These are phyloP conservation scores for Chionis minor DNA, from an alignment of 2,113 vertebrate genomes.

Conservation along the genomic window DNA sequence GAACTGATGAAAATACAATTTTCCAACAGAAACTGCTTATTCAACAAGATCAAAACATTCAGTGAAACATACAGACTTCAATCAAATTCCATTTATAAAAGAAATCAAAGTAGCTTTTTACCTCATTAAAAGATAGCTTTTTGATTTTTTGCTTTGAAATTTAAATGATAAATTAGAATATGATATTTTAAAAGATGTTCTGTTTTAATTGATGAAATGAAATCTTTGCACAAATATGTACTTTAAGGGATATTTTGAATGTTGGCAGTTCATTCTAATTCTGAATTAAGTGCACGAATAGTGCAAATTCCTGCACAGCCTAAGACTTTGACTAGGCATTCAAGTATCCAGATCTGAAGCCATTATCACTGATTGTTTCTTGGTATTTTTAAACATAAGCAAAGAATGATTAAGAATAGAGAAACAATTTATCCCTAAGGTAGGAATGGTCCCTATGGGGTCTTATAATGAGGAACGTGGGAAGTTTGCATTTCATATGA, in stretches of 20 bases:
- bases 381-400: not conserved
- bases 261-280: not conserved
- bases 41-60: conserved; percentile 45
- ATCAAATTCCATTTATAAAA: conserved; percentile 12
- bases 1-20: conserved; percentile 46
- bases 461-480: not conserved
- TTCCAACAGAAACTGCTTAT: conserved; percentile 40
- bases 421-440: not conserved
- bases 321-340: not conserved
- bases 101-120: conserved; percentile 40
- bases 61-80: conserved; percentile 20
- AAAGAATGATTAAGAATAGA: not conserved
- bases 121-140: conserved; percentile 22
- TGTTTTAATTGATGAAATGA: not conserved
- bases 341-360: not conserved
- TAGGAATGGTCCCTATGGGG: not conserved
- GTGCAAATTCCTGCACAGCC: fast-evolving
- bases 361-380: not conserved
- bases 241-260: not conserved
- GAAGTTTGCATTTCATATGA: not conserved
- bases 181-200: not conserved
- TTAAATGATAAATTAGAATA: not conserved
- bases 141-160: conserved; percentile 28
- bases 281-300: not conserved
- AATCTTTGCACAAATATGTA: not conserved